Base-by-base conservation (phyloP, 1,140 invertebrate genomes). In the Cotesia vestalis region DNA sequence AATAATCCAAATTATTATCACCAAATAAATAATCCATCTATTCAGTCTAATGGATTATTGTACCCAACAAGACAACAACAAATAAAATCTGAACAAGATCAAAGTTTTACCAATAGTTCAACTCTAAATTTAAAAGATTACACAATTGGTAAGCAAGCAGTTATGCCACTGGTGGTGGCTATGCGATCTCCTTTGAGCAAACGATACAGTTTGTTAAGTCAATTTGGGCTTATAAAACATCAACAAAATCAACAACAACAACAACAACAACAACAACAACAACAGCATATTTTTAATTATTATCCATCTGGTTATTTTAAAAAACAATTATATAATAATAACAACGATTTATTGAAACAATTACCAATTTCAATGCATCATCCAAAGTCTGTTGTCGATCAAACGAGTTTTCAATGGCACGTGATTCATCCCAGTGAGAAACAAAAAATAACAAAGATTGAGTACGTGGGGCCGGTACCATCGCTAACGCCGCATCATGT, bases 381-480 rank as follows among this genome's bases (percentile, higher is more conserved):
- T 71, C 17, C 64, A 62, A 40, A 69, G 36, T 62, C 55, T 35
- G 51, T 63, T 40, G 46, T 55, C 38, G 40, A 71, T 27, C 69
- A 51, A 3, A 17, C 35, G 40, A 34, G 34, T 57, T 53, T 35
- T 12, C 46, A 12, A 20, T 46, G 61, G 34, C 51, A 64, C 61
- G 35, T 64, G 27, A 72, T 52, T 17, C 60, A 72, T 17, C 57
- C 57, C 4, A 55, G n/a, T 66, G 20, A 77, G 72, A 62, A 78
- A 79, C 35, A 78, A 77, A 11, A 8, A 52, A 53, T 20, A 3
- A 74, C 78, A 4, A 81, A 77, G 6, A 76, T 86, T 27, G 76
- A 79, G 5, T 85, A 89, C 74, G 57, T 87, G 27, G 87, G 88
- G 38, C 83, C 87, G 9, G 80, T 86, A 6, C 88, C 89, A 52